Percentiles rank a stretch among this genome's conserved stretches.
Conservation (phyloP, 2,888 invertebrate species). For the Nephrocerus scutellatus region DNA sequence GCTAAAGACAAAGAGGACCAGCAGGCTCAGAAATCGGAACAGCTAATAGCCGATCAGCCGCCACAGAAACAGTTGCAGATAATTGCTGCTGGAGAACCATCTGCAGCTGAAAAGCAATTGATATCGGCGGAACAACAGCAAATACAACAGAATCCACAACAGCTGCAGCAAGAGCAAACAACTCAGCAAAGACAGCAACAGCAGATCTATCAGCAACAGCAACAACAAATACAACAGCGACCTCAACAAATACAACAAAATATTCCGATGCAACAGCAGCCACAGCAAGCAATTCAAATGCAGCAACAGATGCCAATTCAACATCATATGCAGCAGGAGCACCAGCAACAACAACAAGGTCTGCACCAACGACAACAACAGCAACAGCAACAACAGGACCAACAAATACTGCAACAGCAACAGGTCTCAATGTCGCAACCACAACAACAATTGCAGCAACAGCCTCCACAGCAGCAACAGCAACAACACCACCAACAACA, state of each 20-base stretch:
- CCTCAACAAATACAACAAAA: slow-evolving; percentile 17
- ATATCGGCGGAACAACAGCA: too few species aligned
- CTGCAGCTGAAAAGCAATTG: too few species aligned
- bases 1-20: slow-evolving; percentile 4
- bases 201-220: slow-evolving; percentile 16
- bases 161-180: slow-evolving; percentile 5
- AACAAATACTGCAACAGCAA: slow-evolving; percentile 27
- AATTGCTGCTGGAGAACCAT: too few species aligned
- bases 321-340: slow-evolving; percentile 21
- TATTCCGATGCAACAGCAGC: slow-evolving; percentile 11
- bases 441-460: slow-evolving; percentile 37
- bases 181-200: slow-evolving; percentile 10
- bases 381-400: slow-evolving; percentile 22
- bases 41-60: too few species aligned
- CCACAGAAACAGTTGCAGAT: neutral
- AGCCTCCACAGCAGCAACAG: slow-evolving; percentile 25
- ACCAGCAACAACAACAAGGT: slow-evolving; percentile 26
- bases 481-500: slow-evolving; percentile 22
- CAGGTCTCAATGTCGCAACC: too few species aligned
- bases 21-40: too few species aligned
- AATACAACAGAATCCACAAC: slow-evolving; percentile 3
- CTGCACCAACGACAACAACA: slow-evolving; percentile 21
- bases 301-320: slow-evolving; percentile 18
- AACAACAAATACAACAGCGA: slow-evolving; percentile 18
- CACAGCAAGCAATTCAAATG: slow-evolving; percentile 13